Conservation (phyloP, 1,140 invertebrate genomes). For the Eubasilissa regina region DNA sequence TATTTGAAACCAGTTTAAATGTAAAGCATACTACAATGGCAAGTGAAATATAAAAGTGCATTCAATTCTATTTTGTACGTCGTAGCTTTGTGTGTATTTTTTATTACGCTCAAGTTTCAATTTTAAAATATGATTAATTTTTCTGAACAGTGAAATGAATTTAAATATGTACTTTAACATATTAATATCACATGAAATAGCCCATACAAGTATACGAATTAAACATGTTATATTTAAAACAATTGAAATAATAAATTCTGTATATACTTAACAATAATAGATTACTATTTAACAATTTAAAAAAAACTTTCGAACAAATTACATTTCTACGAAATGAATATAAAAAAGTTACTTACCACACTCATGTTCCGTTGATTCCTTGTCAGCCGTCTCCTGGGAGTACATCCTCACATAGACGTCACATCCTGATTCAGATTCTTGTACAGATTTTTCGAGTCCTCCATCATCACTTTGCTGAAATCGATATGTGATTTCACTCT, state of each 20-base stretch:
- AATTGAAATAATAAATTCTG: neutral
- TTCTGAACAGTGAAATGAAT: too few species aligned
- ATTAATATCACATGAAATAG: too few species aligned
- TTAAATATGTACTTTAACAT: too few species aligned
- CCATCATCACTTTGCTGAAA: conserved; percentile 45
- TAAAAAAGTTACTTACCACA: conserved; percentile 47
- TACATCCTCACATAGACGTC: conserved; percentile 43
- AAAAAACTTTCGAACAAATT: neutral
- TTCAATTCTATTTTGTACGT: too few species aligned
- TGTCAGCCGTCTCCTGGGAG: conserved; percentile 32
- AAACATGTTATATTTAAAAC: too few species aligned
- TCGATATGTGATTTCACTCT: conserved; percentile 41
- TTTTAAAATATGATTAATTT: too few species aligned
- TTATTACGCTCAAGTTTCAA: too few species aligned
- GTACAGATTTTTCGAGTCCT: conserved; percentile 37
- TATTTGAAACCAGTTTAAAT: conserved; percentile 15
- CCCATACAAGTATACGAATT: too few species aligned
- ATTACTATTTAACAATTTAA: neutral
- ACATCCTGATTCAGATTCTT: conserved; percentile 15
- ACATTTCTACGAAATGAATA: too few species aligned
- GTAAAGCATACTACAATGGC: neutral
- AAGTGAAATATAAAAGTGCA: neutral
- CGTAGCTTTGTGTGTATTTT: too few species aligned
- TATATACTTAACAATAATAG: neutral
- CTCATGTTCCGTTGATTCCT: conserved; percentile 1